Conservation (phyloP, 2,797 vertebrate genomes). For the Nannoperca obscura region DNA sequence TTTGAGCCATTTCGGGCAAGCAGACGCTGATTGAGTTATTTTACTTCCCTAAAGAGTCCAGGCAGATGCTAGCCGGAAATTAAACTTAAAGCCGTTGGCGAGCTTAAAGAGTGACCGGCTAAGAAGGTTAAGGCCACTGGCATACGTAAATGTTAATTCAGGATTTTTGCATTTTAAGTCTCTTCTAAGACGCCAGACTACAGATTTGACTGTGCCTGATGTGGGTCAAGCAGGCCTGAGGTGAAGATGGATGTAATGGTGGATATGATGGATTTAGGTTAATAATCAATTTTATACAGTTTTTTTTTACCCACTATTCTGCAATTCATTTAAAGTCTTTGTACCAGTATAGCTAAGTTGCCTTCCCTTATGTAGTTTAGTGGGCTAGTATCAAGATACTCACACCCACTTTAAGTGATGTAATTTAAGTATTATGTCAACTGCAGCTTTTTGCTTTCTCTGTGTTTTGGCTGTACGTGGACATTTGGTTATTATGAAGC, state of each 20-base stretch:
- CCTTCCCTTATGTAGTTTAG: neutral
- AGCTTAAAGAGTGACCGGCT: slow-evolving; percentile 53
- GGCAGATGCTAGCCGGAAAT: slow-evolving; percentile 63
- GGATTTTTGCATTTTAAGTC: slow-evolving; percentile 58
- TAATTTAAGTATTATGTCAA: neutral
- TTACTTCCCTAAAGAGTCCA: slow-evolving; percentile 28
- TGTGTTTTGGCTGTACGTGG: slow-evolving; percentile 22
- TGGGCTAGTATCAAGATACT: neutral
- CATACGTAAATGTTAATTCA: slow-evolving; percentile 53
- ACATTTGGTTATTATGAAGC: slow-evolving; percentile 17
- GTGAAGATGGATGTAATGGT: slow-evolving; percentile 5
- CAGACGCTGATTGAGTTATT: slow-evolving; percentile 24
- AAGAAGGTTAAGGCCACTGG: slow-evolving; percentile 58
- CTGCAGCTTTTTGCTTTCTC: neutral
- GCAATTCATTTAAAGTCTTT: slow-evolving; percentile 8
- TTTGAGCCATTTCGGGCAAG: slow-evolving; percentile 23
- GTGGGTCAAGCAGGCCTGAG: slow-evolving; percentile 50
- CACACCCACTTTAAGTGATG: neutral
- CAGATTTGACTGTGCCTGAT: slow-evolving; percentile 51
- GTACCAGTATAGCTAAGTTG: neutral
- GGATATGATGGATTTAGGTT: slow-evolving; percentile 21
- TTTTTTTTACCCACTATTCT: neutral
- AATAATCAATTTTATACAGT: neutral
- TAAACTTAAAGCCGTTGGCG: slow-evolving; percentile 57
- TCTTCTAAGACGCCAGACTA: slow-evolving; percentile 39